Evolutionary conservation across 2,113 vertebrate species (phyloP).

Genomic region (Pollimyrus isidori): DNA sequence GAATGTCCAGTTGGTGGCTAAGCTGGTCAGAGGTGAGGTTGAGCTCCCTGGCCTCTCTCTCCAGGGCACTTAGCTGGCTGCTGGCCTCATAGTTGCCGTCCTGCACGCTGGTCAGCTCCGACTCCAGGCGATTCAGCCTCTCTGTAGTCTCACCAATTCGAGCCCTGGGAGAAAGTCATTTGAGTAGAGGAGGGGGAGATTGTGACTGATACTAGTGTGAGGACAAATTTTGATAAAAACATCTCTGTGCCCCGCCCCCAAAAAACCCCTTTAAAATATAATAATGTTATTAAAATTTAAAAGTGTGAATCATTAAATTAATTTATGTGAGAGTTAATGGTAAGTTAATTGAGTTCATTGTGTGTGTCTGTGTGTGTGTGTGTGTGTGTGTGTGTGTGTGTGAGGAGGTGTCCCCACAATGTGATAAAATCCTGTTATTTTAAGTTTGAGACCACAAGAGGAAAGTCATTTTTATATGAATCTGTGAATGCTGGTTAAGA

Average conservation of each 20-base stretch:
- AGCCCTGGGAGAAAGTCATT: conserved; percentile 47
- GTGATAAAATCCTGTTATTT: background rate
- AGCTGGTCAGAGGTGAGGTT: conserved; percentile 79
- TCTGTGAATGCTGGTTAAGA: too few relatives aligned
- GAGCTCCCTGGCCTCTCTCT: conserved; percentile 73
- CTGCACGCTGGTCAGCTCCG: conserved; percentile 74
- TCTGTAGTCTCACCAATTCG: conserved; percentile 79
- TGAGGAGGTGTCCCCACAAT: background rate
- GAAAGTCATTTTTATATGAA: too few relatives aligned
- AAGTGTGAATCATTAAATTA: background rate
- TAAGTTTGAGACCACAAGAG: too few relatives aligned
- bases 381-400: background rate
- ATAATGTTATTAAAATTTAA: background rate
- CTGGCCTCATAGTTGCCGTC: conserved; percentile 85
- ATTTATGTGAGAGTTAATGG: background rate
- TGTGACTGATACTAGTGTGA: background rate
- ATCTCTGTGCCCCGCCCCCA: background rate
- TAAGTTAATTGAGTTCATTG: background rate
- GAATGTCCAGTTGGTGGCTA: conserved; percentile 69
- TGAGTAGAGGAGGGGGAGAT: background rate
- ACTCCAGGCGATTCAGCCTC: conserved; percentile 75
- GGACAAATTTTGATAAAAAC: background rate
- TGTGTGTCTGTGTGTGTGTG: background rate
- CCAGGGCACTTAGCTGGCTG: conserved; percentile 71
- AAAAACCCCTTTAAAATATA: background rate